These are phyloP conservation scores for Hyperoplus lanceolatus DNA, from an alignment of 2,797 vertebrate genomes.

Conservation along the genomic window DNA sequence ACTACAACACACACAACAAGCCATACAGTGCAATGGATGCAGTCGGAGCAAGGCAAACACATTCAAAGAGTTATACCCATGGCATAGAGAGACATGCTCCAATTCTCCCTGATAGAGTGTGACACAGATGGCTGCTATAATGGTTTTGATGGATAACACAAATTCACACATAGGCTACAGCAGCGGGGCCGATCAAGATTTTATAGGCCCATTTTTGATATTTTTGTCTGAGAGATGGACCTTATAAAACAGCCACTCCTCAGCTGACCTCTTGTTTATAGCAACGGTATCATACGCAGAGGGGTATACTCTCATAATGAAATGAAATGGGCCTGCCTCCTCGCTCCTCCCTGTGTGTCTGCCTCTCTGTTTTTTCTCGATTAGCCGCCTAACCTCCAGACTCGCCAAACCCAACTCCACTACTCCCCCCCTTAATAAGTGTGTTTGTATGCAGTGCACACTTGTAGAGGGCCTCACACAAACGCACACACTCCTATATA, in stretches of 20 bases:
- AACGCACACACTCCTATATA: constrained; percentile 33
- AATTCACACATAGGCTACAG: constrained; percentile 46
- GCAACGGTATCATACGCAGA: constrained; percentile 65
- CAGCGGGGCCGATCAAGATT: constrained; percentile 54
- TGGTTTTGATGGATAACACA: constrained; percentile 69
- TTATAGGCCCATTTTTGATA: constrained; percentile 64
- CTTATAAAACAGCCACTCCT: constrained; percentile 74
- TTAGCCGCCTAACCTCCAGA: constrained; percentile 40
- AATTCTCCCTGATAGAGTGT: constrained; percentile 52
- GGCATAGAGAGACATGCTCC: constrained; percentile 25
- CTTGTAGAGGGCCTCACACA: constrained; percentile 53
- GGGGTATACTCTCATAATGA: constrained; percentile 60
- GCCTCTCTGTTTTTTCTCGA: constrained; percentile 25
- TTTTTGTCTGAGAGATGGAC: constrained; percentile 62
- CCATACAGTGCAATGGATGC: neutral
- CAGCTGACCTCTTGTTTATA: constrained; percentile 75
- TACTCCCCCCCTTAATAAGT: constrained; percentile 55
- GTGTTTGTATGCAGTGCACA: constrained; percentile 65
- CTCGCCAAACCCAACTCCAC: constrained; percentile 54
- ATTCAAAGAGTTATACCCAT: constrained; percentile 9
- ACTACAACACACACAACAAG: neutral
- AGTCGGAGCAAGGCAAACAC: neutral
- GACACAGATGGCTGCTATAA: constrained; percentile 69
- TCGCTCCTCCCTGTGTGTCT: constrained; percentile 28
- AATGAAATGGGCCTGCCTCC: constrained; percentile 37